phyloP scores from a whole-genome alignment of 2,113 vertebrate species.

The Zosterops borbonicus region DNA sequence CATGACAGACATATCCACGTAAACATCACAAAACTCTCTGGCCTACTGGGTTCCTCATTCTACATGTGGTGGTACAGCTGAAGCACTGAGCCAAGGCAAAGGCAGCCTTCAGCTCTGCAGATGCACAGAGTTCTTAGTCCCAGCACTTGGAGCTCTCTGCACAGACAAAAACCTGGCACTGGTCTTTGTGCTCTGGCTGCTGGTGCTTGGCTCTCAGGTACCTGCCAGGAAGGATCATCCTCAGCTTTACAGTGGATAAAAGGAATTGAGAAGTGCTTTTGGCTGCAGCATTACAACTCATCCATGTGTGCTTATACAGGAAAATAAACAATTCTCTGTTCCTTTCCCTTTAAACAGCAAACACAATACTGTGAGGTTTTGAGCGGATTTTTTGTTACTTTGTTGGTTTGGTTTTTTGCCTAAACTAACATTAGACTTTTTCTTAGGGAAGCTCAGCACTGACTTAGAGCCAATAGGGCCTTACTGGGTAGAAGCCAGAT shows the following conservation, averaged over 20 bases:
- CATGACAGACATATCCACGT: neutral
- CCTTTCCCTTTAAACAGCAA: neutral
- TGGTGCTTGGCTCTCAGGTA: neutral
- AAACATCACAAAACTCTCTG: neutral
- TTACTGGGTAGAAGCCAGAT: slow-evolving; percentile 4
- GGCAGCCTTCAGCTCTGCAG: neutral
- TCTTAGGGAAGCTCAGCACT: neutral
- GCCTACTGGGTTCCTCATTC: neutral
- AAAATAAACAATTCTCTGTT: neutral
- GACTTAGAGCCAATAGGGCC: neutral
- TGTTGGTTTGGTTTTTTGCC: neutral
- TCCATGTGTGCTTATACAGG: neutral
- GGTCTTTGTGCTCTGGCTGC: neutral
- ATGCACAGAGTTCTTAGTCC: neutral
- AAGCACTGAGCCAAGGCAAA: neutral
- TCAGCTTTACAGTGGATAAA: neutral
- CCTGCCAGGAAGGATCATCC: neutral
- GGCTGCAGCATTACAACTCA: neutral
- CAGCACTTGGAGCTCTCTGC: neutral
- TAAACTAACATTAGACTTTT: neutral
- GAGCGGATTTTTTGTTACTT: neutral
- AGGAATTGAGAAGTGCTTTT: neutral
- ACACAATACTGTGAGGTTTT: neutral
- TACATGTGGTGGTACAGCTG: neutral
- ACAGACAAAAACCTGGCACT: neutral